Conservation (phyloP, 53 echinoderm and acorn worm species). For the Paracentrotus lividus region DNA sequence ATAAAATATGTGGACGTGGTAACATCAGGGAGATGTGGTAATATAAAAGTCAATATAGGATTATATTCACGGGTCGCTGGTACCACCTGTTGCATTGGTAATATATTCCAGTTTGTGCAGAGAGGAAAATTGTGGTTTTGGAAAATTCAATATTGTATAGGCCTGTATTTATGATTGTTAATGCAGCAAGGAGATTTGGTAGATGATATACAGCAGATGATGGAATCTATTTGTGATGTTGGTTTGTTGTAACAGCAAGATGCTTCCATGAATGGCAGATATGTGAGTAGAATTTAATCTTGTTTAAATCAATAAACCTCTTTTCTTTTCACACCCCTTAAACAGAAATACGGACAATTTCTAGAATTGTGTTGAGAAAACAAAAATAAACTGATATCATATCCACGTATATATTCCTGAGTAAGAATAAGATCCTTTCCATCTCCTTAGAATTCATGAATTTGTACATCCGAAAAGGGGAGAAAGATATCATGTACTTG, state of each 20-base stretch:
- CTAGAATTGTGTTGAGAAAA: no score
- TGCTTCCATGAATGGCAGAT: slow-evolving; percentile 16
- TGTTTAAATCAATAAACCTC: neutral
- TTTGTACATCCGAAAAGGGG: no score
- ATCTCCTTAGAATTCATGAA: no score
- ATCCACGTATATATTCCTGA: no score
- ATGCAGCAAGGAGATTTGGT: neutral
- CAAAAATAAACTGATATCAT: no score
- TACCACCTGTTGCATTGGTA: slow-evolving; percentile 18
- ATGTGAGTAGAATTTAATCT: neutral
- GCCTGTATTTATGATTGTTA: neutral
- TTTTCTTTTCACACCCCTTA: no score
- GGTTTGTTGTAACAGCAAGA: neutral
- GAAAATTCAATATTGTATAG: neutral
- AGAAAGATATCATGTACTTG: no score
- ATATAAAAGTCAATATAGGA: slow-evolving; percentile 23
- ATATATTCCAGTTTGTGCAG: neutral
- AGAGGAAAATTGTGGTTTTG: neutral
- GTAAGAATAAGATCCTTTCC: no score
- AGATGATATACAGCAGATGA: neutral
- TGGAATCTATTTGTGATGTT: neutral
- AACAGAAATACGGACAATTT: no score
- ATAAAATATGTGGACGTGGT: neutral
- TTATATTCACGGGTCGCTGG: neutral
- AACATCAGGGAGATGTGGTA: no score